These are phyloP conservation scores for Drosophila mauritiana DNA, from an alignment of 1,140 invertebrate species.

Conservation along the genomic window DNA sequence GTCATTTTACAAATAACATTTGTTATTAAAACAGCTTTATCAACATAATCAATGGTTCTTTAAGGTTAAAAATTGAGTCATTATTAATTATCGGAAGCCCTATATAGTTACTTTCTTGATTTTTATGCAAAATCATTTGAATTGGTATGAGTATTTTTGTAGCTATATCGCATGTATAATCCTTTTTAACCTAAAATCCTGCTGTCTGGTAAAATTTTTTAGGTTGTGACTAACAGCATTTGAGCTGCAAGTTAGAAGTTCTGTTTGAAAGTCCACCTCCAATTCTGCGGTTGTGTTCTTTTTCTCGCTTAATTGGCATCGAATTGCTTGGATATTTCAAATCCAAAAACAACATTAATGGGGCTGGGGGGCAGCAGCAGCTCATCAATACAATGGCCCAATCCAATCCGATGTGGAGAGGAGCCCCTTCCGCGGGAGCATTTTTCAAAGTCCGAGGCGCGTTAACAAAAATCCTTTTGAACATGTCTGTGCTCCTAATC, in stretches of 20 bases:
- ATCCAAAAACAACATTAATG: conserved; percentile 42
- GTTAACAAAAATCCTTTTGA: conserved; percentile 83
- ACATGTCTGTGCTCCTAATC: conserved; percentile 82
- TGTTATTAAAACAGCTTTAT: no score
- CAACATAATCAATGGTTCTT: no score
- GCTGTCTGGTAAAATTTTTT: neutral
- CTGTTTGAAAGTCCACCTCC: neutral
- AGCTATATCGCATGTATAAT: no score
- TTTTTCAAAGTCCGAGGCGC: conserved; percentile 81
- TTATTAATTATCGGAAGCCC: no score
- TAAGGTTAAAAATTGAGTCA: no score
- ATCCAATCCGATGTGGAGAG: conserved; percentile 44
- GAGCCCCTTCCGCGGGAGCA: conserved; percentile 33
- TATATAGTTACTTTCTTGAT: no score
- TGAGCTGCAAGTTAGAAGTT: conserved; percentile 22
- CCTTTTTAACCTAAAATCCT: neutral
- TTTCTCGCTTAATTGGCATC: conserved; percentile 75
- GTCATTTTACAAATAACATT: neutral
- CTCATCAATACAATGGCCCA: conserved; percentile 79
- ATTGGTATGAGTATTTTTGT: no score
- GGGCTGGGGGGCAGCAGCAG: conserved; percentile 12
- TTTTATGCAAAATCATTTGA: no score
- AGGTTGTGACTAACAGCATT: conserved; percentile 7
- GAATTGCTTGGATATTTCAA: conserved; percentile 78
- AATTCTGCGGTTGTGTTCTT: conserved; percentile 7